Conservation (phyloP, 1,140 invertebrate species). For the Drosophila tropicalis region DNA sequence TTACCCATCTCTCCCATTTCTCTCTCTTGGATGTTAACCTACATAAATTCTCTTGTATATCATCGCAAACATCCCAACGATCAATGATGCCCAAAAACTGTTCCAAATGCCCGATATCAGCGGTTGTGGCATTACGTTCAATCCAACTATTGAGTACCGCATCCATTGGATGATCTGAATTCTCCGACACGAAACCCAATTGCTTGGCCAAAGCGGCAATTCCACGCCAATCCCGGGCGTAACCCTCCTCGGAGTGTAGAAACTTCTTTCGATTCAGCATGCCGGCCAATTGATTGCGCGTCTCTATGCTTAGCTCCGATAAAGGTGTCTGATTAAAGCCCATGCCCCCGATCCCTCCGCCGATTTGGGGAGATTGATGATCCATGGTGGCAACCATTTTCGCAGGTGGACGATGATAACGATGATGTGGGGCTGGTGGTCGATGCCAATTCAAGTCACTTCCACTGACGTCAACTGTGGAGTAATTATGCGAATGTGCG, state of each 20-base stretch:
- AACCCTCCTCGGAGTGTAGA: slow-evolving; percentile 84
- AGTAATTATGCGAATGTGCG: slow-evolving; percentile 25
- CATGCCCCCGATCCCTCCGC: slow-evolving; percentile 7
- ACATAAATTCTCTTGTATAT: slow-evolving; percentile 85
- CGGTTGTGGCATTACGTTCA: slow-evolving; percentile 72
- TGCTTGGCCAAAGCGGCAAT: slow-evolving; percentile 84
- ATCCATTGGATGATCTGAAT: slow-evolving; percentile 84
- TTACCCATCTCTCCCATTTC: not conserved
- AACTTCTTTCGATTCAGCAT: slow-evolving; percentile 86
- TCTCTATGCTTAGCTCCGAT: slow-evolving; percentile 83
- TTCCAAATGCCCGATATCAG: slow-evolving; percentile 84
- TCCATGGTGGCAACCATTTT: slow-evolving; percentile 63
- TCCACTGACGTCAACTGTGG: slow-evolving; percentile 58
- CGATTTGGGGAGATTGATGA: slow-evolving; percentile 16
- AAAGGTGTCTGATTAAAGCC: slow-evolving; percentile 78
- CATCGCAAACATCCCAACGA: slow-evolving; percentile 87
- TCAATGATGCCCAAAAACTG: slow-evolving; percentile 85
- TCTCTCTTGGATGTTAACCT: slow-evolving; percentile 44
- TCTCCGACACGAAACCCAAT: slow-evolving; percentile 47
- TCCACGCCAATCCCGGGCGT: slow-evolving; percentile 88
- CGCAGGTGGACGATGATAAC: slow-evolving; percentile 63
- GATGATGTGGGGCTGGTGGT: slow-evolving; percentile 14
- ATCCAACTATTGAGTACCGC: slow-evolving; percentile 84
- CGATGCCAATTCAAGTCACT: too few species aligned
- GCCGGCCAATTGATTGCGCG: slow-evolving; percentile 84